Base-by-base conservation (phyloP, 2,113 vertebrate species). In the Carlito syrichta region DNA sequence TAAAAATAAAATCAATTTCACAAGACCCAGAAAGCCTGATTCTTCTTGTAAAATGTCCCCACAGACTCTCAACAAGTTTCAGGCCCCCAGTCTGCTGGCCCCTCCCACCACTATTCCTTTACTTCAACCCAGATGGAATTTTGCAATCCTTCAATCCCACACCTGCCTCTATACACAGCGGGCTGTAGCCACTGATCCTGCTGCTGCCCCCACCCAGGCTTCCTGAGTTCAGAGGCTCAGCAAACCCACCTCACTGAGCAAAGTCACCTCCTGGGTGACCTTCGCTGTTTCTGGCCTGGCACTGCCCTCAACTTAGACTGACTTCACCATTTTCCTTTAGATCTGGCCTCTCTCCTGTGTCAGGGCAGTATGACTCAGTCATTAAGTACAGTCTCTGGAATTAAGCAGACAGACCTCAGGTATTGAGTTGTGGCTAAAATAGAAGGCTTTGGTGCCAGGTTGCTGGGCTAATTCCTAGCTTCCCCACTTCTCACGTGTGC, bases 1-100 rank as follows among this genome's bases (percentile, higher is more conserved):
- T 91, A 94, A 95, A 96, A 97, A 97, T 92, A 96, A 97, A 97
- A 98, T 96, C 96, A 91, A 96, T 97, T 97, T 97, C 94, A 97
- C 92, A 93, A 96, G 96, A 90, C 77, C 35, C 85, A 91, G 95
- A 96, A 88, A 97, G 71, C 69, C 93, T 48, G 92, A 90, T 60
- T 93, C 87, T 92, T 93, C 95, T 85, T 95, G 74, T 92, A 48
- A 92, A 86, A 56, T 25, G n/a, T 76, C 89, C 82, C 73, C 27
- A 3, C 0, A 69, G 83, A 93, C 84, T 92, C 79, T 83, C 89
- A 40, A 77, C 14, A n/a, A 86, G 74, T 40, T 79, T 71, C 13
- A 1, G 5, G 6, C 2, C 52, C 58, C 13, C 35, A 1, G 19
- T 12, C 54, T 95, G 58, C 1, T 2, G 32, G 32, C 25, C 43